Base-by-base conservation (phyloP, 2,797 vertebrate species). In the Lemur catta region DNA sequence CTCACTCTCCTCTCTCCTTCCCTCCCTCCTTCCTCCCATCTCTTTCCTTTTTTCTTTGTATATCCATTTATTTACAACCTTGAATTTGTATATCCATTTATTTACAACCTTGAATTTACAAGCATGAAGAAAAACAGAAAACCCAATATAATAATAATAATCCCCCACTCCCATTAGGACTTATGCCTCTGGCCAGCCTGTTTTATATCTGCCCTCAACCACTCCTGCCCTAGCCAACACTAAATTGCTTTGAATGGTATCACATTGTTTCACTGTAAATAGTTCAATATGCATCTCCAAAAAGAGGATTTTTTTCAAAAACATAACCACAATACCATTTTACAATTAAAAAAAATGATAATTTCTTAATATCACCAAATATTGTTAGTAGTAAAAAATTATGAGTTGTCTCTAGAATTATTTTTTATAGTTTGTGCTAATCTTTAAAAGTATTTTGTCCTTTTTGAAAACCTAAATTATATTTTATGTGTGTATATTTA, bases 81-180 rank as follows among this genome's bases (percentile, higher is more conserved):
- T 86, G 59, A 84, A 86, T 61, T 57, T 41, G n/a, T 7, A 59
- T 91, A 82, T 43, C 14, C 74, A 28, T 84, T 86, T 65, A 57
- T 30, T 94, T 91, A 85, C n/a, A 91, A 43, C 33, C 30, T 89
- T 86, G 59, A 84, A 86, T 61, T 57, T 41, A n/a, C 46, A 84
- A 84, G 41, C 35, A 57, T 1, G 15, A 2, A 63, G 43, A 85
- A 81, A 71, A 52, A 1, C 12, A 48, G 48, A 67, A n/a, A 89
- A 82, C 20, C 18, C 20, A n/a, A 2, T 14, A 13, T 26, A n/a
- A 67, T 22, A 57, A 26, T 57, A 26, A 57, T 57, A 26, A 57
- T 26, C 9, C 55, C 35, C 9, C 1, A 1, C n/a, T 76, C 10
- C 7, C 9, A 35, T 67, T 33, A 22, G 65, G 22, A 8, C 26